Evolutionary conservation across 2,797 vertebrate genomes (phyloP).

Genomic region (Lemur catta): DNA sequence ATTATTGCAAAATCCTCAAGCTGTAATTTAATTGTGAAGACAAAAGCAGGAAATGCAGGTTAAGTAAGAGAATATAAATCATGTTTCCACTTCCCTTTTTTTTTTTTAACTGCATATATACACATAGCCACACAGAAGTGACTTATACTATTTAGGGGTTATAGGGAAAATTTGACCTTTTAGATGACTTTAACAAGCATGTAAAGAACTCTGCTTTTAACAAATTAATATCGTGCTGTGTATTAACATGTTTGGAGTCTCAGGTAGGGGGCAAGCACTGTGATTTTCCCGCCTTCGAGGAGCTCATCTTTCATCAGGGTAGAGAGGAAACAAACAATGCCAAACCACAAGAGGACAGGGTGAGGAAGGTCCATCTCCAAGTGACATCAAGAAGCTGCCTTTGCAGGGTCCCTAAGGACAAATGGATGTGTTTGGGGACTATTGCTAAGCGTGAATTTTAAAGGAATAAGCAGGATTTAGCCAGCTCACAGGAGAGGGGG

Average conservation of each 20-base stretch:
- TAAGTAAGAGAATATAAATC: not conserved
- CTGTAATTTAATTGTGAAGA: not conserved
- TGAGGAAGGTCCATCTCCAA: not conserved
- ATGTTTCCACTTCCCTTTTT: not conserved
- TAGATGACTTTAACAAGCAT: not conserved
- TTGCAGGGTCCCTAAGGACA: not conserved
- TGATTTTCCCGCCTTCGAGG: not conserved
- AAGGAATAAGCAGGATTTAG: not conserved
- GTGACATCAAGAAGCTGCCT: fast-evolving
- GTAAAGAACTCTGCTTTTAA: not conserved
- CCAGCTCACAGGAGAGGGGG: not conserved
- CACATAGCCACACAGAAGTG: not conserved
- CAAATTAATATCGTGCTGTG: not conserved
- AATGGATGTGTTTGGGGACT: fast-evolving
- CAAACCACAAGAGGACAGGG: not conserved
- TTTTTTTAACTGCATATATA: not conserved
- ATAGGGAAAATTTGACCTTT: not conserved
- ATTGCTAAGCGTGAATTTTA: not conserved
- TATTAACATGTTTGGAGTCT: not conserved
- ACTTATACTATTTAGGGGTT: not conserved
- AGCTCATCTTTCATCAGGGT: not conserved
- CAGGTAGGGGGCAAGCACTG: not conserved
- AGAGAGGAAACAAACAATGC: not conserved
- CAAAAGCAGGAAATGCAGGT: not conserved
- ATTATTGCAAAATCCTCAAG: not conserved